phyloP scores from a whole-genome alignment of 2,113 vertebrate genomes.

The Saccopteryx leptura region DNA sequence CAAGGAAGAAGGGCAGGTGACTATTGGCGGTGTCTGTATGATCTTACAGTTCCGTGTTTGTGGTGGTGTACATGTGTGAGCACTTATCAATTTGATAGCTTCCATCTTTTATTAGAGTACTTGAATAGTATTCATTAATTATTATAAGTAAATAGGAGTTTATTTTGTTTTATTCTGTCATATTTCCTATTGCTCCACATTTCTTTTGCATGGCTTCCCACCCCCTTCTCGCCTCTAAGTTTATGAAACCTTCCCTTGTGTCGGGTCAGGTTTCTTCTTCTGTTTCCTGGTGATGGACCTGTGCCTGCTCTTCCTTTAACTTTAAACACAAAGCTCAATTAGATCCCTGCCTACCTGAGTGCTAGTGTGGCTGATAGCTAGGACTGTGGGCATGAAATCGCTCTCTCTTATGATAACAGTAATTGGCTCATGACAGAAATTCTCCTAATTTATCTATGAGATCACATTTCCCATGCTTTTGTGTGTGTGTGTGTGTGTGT shows the following conservation, averaged over 20 bases:
- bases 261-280: not conserved
- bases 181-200: not conserved
- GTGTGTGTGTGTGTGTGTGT: too few species aligned
- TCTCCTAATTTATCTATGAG: not conserved
- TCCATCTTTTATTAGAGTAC: not conserved
- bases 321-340: not conserved
- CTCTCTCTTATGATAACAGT: not conserved
- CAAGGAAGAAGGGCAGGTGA: too few species aligned
- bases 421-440: not conserved
- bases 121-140: not conserved
- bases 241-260: too few species aligned
- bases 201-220: not conserved
- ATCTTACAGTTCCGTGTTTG: accelerated
- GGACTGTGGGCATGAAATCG: not conserved
- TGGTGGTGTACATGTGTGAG: not conserved
- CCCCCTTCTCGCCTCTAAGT: not conserved
- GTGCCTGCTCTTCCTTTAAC: not conserved
- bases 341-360: not conserved
- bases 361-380: not conserved
- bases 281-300: not conserved
- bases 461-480: not conserved
- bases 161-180: not conserved
- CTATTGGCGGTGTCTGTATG: not conserved
- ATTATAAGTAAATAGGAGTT: not conserved
- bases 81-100: too few species aligned